Base-by-base conservation (phyloP, 2,797 vertebrate genomes). In the Euthynnus affinis region DNA sequence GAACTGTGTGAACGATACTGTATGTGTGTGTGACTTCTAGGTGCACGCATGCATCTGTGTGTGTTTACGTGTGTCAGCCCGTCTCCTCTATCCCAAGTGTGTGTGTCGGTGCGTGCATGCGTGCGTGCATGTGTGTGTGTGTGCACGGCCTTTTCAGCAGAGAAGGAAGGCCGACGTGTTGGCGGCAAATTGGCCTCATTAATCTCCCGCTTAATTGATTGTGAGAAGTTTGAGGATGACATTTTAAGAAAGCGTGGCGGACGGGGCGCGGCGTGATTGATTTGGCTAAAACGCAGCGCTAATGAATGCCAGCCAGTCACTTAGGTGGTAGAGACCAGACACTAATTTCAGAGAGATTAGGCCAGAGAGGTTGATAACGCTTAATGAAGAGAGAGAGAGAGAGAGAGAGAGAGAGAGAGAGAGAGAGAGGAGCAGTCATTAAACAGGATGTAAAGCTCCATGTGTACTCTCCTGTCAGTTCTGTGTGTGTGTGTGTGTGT, bases 221-320 rank as follows among this genome's bases (percentile, higher is more conserved):
- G 94, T 95, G 93, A 95, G 95, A 94, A 94, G 94, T 96, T 95
- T 94, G 93, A 92, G 92, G 92, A 95, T 96, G 95, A 95, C 95
- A 96, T 96, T 96, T 96, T 78, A 94, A 95, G 94, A 95, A 94
- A 92, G 90, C 92, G 87, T 91, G 90, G 92, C 81, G 82, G 86
- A 91, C 85, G 89, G 87, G 84, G 75, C 60, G 65, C 69, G 61
- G 51, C 51, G 88, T 95, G 94, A 96, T 95, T 95, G 94, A 95
- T 96, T 93, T 86, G 88, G 88, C 91, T 88, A 92, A 94, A 95
- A 90, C 91, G 84, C 90, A 82, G 88, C 87, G 84, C 92, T 95
- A 96, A 95, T 94, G 94, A 94, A 95, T 95, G 94, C 93, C 90
- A 92, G 93, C 86, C 88, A 94, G 93, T 95, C 94, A 93, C 93